Evolutionary conservation across 2,797 vertebrate species (phyloP).

Genomic region (Eulemur coronatus): DNA sequence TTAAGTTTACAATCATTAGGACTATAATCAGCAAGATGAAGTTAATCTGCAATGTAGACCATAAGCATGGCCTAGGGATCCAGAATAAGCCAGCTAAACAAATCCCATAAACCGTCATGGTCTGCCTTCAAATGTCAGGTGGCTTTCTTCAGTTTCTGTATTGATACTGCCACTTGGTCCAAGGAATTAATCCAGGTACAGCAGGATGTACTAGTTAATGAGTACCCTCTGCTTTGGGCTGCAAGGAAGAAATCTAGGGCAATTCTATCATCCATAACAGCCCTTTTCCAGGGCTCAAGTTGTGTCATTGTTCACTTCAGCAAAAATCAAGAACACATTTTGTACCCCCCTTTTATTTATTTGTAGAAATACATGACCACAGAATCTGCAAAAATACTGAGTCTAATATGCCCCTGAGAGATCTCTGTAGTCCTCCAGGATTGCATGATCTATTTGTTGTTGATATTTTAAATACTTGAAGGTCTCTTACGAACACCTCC

Average conservation of each 20-base stretch:
- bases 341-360: background rate
- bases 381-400: background rate
- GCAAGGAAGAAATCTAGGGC: background rate
- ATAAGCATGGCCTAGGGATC: background rate
- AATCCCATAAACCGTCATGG: background rate
- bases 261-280: background rate
- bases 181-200: background rate
- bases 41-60: background rate
- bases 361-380: background rate
- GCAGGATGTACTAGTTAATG: background rate
- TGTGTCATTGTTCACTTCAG: background rate
- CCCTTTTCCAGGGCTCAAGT: background rate
- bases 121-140: background rate
- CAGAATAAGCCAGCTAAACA: background rate
- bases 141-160: background rate
- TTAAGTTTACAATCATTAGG: background rate
- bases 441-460: background rate
- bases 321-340: background rate
- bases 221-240: background rate
- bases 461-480: background rate
- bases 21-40: background rate
- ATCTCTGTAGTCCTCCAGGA: background rate
- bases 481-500: background rate
- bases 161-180: background rate
- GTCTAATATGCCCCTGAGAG: background rate